Evolutionary conservation across 2,113 vertebrate species (phyloP), one percentile per base, ranked within the genome.

Genomic region (Xerus inauris): DNA sequence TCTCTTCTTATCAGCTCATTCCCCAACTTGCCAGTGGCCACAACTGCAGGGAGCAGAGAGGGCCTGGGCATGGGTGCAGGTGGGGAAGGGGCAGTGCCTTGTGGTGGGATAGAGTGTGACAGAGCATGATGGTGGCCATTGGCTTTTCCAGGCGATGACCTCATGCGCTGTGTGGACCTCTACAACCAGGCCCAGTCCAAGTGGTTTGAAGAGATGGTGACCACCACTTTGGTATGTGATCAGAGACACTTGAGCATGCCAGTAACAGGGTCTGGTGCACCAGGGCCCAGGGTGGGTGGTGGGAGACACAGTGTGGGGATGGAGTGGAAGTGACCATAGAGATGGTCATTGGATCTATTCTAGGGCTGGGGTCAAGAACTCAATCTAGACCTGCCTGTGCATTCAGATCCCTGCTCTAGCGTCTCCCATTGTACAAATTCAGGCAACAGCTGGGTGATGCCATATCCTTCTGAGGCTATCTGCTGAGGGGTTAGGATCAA

Each of bases 191-290:
- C 99, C 49, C 99, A 99, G 97, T 99, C 99, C 94, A 99, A 99
- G 90, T 99, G 99, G 99, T 99, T 99, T 97, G 99, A 99, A 97
- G 99, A 99, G 98, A 99, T 99, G 99, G 99, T 99, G 94, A 99
- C 99, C 22, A 99, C 99, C 35, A 99, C 99, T 14, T 97, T 99
- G 99, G 99, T 99, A 98, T 92, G 99, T 93, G 45, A 19, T 11
- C 47, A 13, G 38, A 54, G 40, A 49, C 6, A 5, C 1, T 0
- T 12, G 35, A 13, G 28, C 47, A 3, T 17, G 35, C 8, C 1
- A 0, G 2, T 1, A 0, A 17, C 8, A 1, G 32, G 69, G n/a
- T 2, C 40, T 6, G 30, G 16, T 0, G 0, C 51, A 2, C 38
- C 5, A 69, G 79, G 49, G 2, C 71, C 59, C n/a, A 7, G 12